A percentile compares a stretch with the other conserved stretches of the same genome.
These are phyloP conservation scores for Apodemia zela DNA, from an alignment of 2,888 invertebrate genomes.

Conservation along the genomic window DNA sequence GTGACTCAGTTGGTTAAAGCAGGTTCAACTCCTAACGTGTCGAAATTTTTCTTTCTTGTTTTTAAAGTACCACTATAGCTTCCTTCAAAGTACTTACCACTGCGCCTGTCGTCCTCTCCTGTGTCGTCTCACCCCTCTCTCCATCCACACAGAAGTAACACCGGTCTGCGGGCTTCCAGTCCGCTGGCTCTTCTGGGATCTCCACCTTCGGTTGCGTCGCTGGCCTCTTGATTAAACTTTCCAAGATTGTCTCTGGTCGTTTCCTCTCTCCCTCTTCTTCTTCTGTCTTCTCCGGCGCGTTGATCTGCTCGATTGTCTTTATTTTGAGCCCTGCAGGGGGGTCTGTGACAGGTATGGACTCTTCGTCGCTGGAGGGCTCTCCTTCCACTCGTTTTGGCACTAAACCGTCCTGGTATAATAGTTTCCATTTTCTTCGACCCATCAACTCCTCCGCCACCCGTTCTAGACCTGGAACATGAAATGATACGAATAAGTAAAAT, in stretches of 20 bases:
- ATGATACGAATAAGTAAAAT: background rate
- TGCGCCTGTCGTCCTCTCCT: slow-evolving; percentile 42
- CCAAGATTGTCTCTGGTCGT: slow-evolving; percentile 74
- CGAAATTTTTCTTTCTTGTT: too few species aligned
- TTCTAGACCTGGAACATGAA: slow-evolving; percentile 89
- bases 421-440: slow-evolving; percentile 97
- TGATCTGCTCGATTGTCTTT: slow-evolving; percentile 77
- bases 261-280: slow-evolving; percentile 43
- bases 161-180: slow-evolving; percentile 92
- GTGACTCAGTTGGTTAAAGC: too few species aligned
- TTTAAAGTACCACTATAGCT: too few species aligned
- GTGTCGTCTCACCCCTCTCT: slow-evolving; percentile 45
- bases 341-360: slow-evolving; percentile 69
- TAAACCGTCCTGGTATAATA: slow-evolving; percentile 89
- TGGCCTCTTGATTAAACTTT: slow-evolving; percentile 73
- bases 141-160: slow-evolving; percentile 89
- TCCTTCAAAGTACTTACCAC: slow-evolving; percentile 40
- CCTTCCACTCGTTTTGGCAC: slow-evolving; percentile 68
- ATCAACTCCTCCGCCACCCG: slow-evolving; percentile 97
- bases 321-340: slow-evolving; percentile 73
- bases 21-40: too few species aligned
- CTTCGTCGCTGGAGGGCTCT: slow-evolving; percentile 68
- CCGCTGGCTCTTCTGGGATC: slow-evolving; percentile 74
- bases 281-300: slow-evolving; percentile 58
- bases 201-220: slow-evolving; percentile 71